These are phyloP conservation scores for Parauchenoglanis ngamensis DNA, from an alignment of 2,797 vertebrate species.

Conservation along the genomic window DNA sequence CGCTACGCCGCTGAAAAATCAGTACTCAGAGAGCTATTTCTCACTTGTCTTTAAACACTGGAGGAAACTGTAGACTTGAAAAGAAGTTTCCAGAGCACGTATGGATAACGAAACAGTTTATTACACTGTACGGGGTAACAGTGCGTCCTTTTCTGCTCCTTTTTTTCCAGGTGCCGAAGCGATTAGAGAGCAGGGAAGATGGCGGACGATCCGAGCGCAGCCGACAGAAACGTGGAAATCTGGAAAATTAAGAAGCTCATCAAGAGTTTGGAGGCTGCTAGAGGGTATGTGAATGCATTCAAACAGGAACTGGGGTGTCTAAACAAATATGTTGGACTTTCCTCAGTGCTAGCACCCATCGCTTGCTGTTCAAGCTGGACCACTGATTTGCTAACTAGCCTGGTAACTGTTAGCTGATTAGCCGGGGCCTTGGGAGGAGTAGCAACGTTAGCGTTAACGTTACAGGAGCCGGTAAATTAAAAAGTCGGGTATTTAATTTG, in stretches of 20 bases:
- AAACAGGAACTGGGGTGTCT: not conserved
- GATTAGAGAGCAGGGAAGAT: constrained; percentile 81
- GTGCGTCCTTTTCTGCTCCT: not conserved
- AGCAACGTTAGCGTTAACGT: not conserved
- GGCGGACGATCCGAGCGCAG: constrained; percentile 98
- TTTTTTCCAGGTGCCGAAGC: constrained; percentile 76
- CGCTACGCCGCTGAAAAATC: not conserved
- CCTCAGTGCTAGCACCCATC: not conserved
- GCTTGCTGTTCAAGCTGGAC: not conserved
- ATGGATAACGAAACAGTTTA: too few species aligned
- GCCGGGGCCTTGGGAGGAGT: constrained; percentile 48
- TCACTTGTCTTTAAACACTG: not conserved
- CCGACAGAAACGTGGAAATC: constrained; percentile 99
- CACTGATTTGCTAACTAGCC: not conserved
- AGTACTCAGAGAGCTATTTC: too few species aligned
- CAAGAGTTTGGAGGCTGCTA: constrained; percentile 96
- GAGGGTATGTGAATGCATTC: constrained; percentile 80
- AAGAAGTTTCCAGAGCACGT: not conserved
- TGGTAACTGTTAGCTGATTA: constrained; percentile 1
- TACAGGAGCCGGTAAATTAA: not conserved
- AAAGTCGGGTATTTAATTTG: too few species aligned
- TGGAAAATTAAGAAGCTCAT: constrained; percentile 99
- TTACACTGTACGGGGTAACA: not conserved
- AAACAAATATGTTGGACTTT: not conserved
- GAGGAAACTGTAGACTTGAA: not conserved